Evolutionary conservation across 2,888 invertebrate genomes (phyloP), one percentile per base, ranked within the genome.

Genomic region (Drosophila kambysellisi): DNA sequence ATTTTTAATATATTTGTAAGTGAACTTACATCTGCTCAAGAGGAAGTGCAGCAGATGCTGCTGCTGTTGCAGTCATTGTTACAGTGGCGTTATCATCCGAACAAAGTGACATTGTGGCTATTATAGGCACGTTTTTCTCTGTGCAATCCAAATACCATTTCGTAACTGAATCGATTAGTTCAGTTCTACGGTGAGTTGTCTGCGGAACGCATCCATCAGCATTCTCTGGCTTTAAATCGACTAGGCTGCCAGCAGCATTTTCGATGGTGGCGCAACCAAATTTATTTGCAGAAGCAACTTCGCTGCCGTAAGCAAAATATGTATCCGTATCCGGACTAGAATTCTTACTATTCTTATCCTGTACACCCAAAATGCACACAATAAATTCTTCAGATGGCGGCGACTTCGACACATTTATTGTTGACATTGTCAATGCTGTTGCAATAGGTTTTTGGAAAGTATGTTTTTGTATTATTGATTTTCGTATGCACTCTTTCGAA

Each of bases 81-180:
- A 81, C 29, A 56, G 71, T 76, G 39, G 69, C 63, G 56, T 72
- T 79, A 20, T 67, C 68, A 56, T 79, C 59, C 62, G 52, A 32
- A 59, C 70, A 70, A 63, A 78, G 53, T 63, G 75, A 54, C 15
- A 69, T 67, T 66, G 62, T 66, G 20, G 41, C 41, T 35, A 60
- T 35, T 29, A 29, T 68, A 41, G 57, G 48, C 46, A 57, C 46
- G 12, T 32, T 62, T 65, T 70, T 51, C 11, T 63, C 54, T 39
- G 32, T 25, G 61, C 86, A 77, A 59, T 83, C 81, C 56, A 91
- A 80, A 82, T 92, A 92, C 91, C 91, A 92, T 71, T 89, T 92
- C 7, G 91, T 86, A 57, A 89, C 89, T 6, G 89, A 90, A 60
- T 66, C 46, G 48, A 54, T 33, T 62, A 65, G 50, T 35, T 53